These are phyloP conservation scores for Umimayanthus chanpuru DNA, from an alignment of 92 coral and sea anemone genomes.

Conservation along the genomic window DNA sequence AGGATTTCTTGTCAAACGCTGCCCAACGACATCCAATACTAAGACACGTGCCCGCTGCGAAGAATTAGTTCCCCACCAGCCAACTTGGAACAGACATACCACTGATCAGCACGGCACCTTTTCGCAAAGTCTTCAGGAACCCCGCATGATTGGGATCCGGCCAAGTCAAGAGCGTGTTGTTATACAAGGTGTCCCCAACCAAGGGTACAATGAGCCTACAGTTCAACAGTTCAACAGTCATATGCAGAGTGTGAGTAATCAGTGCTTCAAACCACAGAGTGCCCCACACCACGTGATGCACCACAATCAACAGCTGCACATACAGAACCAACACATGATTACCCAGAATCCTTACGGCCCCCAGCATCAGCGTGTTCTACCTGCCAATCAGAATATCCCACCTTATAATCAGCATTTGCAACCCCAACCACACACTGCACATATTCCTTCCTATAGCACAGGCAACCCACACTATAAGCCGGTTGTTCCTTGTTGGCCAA, in stretches of 20 bases:
- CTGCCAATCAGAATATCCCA: not conserved
- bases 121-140: conserved; percentile 16
- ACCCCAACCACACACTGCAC: conserved; percentile 12
- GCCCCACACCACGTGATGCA: conserved; percentile 8
- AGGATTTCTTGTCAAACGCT: conserved; percentile 19
- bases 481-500: conserved; percentile 34
- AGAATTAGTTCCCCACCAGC: not conserved
- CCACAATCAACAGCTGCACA: conserved; percentile 19
- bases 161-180: conserved; percentile 26
- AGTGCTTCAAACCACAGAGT: not conserved
- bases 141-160: conserved; percentile 30
- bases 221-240: conserved; percentile 34
- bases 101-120: not conserved
- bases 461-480: conserved; percentile 12
- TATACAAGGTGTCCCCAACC: conserved; percentile 16
- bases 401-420: not conserved
- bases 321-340: conserved; percentile 24
- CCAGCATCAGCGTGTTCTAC: conserved; percentile 18
- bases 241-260: not conserved
- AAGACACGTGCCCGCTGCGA: conserved; percentile 5
- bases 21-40: conserved; percentile 14
- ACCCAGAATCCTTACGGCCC: conserved; percentile 18
- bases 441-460: not conserved
- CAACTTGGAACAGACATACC: not conserved
- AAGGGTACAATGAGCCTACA: conserved; percentile 14